phyloP scores from a whole-genome alignment of 2,797 vertebrate genomes.

The Uromys caudimaculatus region DNA sequence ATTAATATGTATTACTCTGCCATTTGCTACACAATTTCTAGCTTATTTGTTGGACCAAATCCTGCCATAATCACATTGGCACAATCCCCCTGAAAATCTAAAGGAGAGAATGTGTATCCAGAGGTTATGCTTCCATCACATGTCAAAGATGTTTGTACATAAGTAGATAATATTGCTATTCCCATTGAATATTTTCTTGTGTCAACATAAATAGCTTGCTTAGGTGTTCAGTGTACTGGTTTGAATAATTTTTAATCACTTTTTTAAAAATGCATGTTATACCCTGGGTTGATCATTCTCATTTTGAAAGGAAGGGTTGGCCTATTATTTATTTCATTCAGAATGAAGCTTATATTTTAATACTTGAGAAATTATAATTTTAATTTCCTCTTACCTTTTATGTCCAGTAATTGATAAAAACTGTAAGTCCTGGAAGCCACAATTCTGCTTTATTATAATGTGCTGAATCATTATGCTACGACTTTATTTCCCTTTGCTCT shows the following conservation, averaged over 20 bases:
- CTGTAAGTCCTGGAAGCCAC: constrained; percentile 30
- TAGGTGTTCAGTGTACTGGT: constrained; percentile 63
- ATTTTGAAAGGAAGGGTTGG: constrained; percentile 22
- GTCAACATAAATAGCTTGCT: constrained; percentile 52
- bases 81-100: constrained; percentile 77
- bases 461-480: constrained; percentile 57
- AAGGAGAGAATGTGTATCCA: constrained; percentile 65
- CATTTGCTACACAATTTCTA: constrained; percentile 79
- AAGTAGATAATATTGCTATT: constrained; percentile 72
- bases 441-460: constrained; percentile 55
- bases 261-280: constrained; percentile 60
- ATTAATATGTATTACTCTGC: constrained; percentile 81
- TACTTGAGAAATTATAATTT: constrained; percentile 50
- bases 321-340: constrained; percentile 65
- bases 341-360: constrained; percentile 56
- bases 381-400: constrained; percentile 44
- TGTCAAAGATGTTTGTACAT: constrained; percentile 74
- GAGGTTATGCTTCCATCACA: constrained; percentile 66
- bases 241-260: constrained; percentile 72
- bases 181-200: constrained; percentile 62
- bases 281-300: constrained; percentile 51
- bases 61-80: constrained; percentile 76
- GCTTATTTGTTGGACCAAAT: constrained; percentile 79
- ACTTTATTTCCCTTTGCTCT: constrained; percentile 60
- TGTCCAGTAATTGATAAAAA: constrained; percentile 53